Evolutionary conservation across 1,140 invertebrate species (phyloP).

Genomic region (Rhopalosiphum maidis): DNA sequence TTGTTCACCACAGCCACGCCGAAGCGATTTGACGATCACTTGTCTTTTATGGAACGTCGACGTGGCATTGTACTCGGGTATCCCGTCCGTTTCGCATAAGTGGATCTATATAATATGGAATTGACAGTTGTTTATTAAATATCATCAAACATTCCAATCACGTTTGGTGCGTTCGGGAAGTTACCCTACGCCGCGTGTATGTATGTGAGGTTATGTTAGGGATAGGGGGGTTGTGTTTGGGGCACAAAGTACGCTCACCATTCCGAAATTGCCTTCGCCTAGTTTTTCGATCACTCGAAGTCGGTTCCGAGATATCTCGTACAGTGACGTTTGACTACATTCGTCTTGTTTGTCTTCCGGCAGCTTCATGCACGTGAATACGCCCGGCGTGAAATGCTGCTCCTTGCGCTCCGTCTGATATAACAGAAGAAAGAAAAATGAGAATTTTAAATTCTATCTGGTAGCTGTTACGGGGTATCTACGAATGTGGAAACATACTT

Average conservation of each 20-base stretch:
- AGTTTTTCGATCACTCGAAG: constrained; percentile 84
- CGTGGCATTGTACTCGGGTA: constrained; percentile 70
- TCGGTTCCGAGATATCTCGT: constrained; percentile 81
- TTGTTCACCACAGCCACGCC: constrained; percentile 72
- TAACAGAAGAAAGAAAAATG: not conserved
- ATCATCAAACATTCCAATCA: constrained; percentile 42
- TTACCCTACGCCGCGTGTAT: not conserved
- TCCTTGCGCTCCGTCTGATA: constrained; percentile 70
- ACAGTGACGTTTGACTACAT: constrained; percentile 65
- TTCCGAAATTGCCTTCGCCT: constrained; percentile 86
- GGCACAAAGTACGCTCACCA: constrained; percentile 69
- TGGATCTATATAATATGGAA: constrained; percentile 68
- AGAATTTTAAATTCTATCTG: not conserved
- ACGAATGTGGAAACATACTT: constrained; percentile 64
- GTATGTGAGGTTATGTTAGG: not conserved
- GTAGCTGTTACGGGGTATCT: no score
- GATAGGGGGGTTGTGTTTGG: not conserved
- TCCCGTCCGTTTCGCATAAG: constrained; percentile 76
- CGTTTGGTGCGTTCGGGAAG: not conserved
- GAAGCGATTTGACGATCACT: constrained; percentile 77
- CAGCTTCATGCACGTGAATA: constrained; percentile 74
- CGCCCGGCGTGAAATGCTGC: constrained; percentile 69
- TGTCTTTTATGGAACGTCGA: constrained; percentile 70
- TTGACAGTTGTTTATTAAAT: constrained; percentile 47
- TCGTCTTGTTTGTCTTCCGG: constrained; percentile 71